These are phyloP conservation scores for Smutsia gigantea DNA, from an alignment of 2,797 vertebrate genomes.

Conservation along the genomic window DNA sequence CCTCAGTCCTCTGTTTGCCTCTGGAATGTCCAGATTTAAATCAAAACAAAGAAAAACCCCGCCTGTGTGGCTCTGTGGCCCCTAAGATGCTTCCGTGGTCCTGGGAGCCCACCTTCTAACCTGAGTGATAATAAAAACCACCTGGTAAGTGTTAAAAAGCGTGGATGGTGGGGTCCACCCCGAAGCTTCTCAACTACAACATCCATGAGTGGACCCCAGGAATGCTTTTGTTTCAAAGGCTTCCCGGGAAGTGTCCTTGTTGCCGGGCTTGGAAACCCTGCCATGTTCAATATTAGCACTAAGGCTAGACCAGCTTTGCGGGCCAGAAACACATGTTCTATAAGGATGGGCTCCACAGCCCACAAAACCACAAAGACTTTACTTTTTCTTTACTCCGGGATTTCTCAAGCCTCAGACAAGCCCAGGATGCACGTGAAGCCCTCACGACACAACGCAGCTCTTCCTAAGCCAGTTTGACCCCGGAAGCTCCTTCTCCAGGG, in stretches of 20 bases:
- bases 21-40: not conserved
- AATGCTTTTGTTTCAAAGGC: not conserved
- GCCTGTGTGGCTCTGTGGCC: not conserved
- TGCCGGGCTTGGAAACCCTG: not conserved
- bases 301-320: accelerated
- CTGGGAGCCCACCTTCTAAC: not conserved
- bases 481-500: not conserved
- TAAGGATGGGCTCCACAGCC: accelerated
- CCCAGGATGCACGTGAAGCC: not conserved
- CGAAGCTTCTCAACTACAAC: not conserved
- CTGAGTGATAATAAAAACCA: not conserved
- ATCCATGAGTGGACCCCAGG: accelerated
- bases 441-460: not conserved
- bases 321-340: accelerated
- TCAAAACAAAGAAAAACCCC: not conserved
- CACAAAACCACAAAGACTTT: not conserved
- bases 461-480: not conserved
- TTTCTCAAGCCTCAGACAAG: accelerated
- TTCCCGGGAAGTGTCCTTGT: not conserved
- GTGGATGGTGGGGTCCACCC: too few relatives aligned
- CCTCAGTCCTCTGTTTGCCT: not conserved
- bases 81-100: not conserved
- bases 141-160: not conserved
- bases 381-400: not conserved
- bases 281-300: accelerated